These are phyloP conservation scores for Cartodere bifasciata DNA, from an alignment of 2,888 invertebrate genomes.

Conservation along the genomic window DNA sequence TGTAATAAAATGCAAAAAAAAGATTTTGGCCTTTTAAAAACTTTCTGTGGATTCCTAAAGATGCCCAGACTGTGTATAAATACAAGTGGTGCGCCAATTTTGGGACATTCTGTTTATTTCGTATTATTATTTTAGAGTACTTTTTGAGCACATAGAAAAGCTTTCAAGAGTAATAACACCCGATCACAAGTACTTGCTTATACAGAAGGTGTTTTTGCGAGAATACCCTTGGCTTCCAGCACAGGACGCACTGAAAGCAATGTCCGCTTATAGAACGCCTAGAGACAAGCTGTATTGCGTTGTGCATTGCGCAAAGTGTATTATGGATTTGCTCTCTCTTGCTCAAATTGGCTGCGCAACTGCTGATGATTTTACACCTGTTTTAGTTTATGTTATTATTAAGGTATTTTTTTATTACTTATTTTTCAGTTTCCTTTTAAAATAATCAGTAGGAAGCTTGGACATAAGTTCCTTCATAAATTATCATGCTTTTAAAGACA, in stretches of 20 bases:
- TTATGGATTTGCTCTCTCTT: slow-evolving; percentile 85
- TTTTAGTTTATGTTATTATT: slow-evolving; percentile 90
- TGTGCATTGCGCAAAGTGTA: slow-evolving; percentile 78
- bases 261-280: slow-evolving; percentile 85
- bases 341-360: slow-evolving; percentile 69
- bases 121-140: slow-evolving; percentile 59
- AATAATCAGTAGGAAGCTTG: background rate
- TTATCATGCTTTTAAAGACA: no score
- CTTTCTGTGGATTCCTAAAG: no score
- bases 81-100: no score
- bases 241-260: slow-evolving; percentile 75
- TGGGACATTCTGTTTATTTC: no score
- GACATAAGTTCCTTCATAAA: no score
- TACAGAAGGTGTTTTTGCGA: slow-evolving; percentile 70
- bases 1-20: no score
- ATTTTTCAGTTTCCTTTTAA: slow-evolving; percentile 1
- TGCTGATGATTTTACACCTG: slow-evolving; percentile 92
- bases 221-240: slow-evolving; percentile 96
- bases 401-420: slow-evolving; percentile 52
- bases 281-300: slow-evolving; percentile 71
- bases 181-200: slow-evolving; percentile 65
- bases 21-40: no score
- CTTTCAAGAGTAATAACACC: slow-evolving; percentile 64
- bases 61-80: no score
- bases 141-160: slow-evolving; percentile 80